Percentiles rank a stretch among this genome's conserved stretches.
phyloP scores from a whole-genome alignment of 2,888 invertebrate species.

The Pyrochroa serraticornis region DNA sequence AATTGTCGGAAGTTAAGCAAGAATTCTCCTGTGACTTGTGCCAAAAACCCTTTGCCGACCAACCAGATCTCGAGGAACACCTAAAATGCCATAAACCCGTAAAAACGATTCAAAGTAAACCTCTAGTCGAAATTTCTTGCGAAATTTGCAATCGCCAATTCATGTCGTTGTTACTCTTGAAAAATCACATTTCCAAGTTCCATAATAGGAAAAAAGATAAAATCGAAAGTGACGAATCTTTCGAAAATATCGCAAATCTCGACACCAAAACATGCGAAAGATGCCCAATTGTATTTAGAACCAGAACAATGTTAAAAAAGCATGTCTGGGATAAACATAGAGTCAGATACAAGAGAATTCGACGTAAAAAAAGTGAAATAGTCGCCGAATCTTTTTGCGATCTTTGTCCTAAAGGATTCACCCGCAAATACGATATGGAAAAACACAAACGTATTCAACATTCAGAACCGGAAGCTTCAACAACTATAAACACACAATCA shows the following conservation, averaged over 20 bases:
- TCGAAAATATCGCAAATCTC: constrained; percentile 48
- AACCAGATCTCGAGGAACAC: neutral
- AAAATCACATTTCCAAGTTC: no score
- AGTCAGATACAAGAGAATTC: constrained; percentile 29
- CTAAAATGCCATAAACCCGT: neutral
- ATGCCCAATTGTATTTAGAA: constrained; percentile 39
- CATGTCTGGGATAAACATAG: constrained; percentile 40
- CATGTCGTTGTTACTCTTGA: neutral
- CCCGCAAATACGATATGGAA: constrained; percentile 52
- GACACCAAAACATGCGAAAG: constrained; percentile 33
- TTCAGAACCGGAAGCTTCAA: no score
- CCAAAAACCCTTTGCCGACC: neutral
- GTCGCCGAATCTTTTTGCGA: constrained; percentile 46
- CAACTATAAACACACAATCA: no score
- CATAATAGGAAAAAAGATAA: neutral
- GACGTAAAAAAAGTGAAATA: constrained; percentile 48
- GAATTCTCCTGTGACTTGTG: constrained; percentile 2
- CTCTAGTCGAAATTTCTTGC: neutral
- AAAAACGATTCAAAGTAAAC: constrained; percentile 3
- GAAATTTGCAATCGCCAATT: neutral
- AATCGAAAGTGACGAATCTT: constrained; percentile 21
- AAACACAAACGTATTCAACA: constrained; percentile 40
- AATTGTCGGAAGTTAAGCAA: neutral
- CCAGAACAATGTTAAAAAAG: constrained; percentile 35
- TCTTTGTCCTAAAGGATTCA: constrained; percentile 50